Evolutionary conservation across 1,140 invertebrate genomes (phyloP), one percentile per base, ranked within the genome.

Genomic region (Pollicipes pollicipes): DNA sequence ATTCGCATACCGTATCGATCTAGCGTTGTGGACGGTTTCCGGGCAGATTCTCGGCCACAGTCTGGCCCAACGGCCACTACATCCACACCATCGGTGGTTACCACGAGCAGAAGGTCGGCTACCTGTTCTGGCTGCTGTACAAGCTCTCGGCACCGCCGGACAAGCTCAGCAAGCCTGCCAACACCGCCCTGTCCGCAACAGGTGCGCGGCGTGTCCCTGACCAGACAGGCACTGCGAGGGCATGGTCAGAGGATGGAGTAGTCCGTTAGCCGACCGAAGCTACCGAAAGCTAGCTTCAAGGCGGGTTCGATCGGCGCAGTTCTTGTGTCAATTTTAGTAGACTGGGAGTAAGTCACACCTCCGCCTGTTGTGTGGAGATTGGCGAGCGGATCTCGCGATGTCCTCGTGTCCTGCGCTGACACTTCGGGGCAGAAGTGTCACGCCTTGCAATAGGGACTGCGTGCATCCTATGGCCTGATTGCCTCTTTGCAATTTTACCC

Each of bases 51-150:
- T 85, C 86, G 70, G 88, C 90, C 0, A 88, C 88, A 32, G 88
- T 90, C 77, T 93, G 90, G 90, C 90, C 90, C 0, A 92, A 92
- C 76, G 90, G 90, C 1, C 90, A 93, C 76, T 93, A 93, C 78
- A 88, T 93, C 30, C 90, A 93, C 79, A 92, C 90, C 4, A 80
- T 93, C 66, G 88, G 88, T n/a, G 89, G 89, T 0, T 88, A 88
- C 74, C 88, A 89, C 76, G 90, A 93, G 76, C 88, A 91, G 76
- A 90, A 89, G 0, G 87, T 90, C 84, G 89, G 88, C 29, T 92
- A 91, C 79, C 88, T 91, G 77, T 93, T 91, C 79, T 93, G 90
- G 90, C 80, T 93, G 45, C 82, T 93, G 58, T 92, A 91, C 80
- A 85, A 87, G 76, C 80, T 92, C 74, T 85, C 86, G 3, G 84